Conservation (phyloP, 2,113 vertebrate genomes). For the Rhinolophus ferrumequinum region DNA sequence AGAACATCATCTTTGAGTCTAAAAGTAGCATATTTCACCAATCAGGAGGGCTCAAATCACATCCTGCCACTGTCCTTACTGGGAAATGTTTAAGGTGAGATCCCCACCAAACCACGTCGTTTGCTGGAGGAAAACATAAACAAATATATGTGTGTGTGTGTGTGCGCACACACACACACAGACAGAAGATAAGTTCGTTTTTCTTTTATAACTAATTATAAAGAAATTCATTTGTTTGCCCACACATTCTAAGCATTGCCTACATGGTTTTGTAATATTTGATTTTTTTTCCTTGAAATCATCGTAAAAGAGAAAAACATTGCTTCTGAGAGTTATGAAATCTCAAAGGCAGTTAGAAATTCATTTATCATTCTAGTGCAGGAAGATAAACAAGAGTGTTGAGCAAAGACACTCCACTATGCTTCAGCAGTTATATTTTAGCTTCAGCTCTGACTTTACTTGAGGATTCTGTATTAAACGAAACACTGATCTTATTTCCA, state of each 20-base stretch:
- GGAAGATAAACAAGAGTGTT: slow-evolving; percentile 60
- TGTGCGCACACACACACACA: neutral
- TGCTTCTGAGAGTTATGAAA: slow-evolving; percentile 59
- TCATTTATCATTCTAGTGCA: slow-evolving; percentile 63
- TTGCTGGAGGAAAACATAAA: neutral
- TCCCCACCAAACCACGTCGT: neutral
- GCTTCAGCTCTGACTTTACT: slow-evolving; percentile 20
- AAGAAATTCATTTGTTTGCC: slow-evolving; percentile 43
- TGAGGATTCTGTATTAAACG: neutral
- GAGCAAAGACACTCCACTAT: slow-evolving; percentile 7
- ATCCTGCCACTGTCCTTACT: neutral
- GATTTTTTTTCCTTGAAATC: slow-evolving; percentile 55
- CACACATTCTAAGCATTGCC: slow-evolving; percentile 28
- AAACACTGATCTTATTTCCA: slow-evolving; percentile 41
- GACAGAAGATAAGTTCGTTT: neutral
- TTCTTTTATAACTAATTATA: slow-evolving; percentile 37
- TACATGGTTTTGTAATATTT: slow-evolving; percentile 27
- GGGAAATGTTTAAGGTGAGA: neutral
- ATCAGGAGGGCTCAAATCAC: neutral
- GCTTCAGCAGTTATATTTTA: slow-evolving; percentile 6
- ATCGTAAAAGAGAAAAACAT: slow-evolving; percentile 55
- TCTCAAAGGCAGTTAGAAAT: slow-evolving; percentile 62
- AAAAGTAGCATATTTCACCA: slow-evolving; percentile 27
- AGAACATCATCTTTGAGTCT: neutral
- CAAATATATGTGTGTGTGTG: neutral